Evolutionary conservation across 2,113 vertebrate species (phyloP), one percentile per base, ranked within the genome.

Genomic region (Colistium nudipinnis): DNA sequence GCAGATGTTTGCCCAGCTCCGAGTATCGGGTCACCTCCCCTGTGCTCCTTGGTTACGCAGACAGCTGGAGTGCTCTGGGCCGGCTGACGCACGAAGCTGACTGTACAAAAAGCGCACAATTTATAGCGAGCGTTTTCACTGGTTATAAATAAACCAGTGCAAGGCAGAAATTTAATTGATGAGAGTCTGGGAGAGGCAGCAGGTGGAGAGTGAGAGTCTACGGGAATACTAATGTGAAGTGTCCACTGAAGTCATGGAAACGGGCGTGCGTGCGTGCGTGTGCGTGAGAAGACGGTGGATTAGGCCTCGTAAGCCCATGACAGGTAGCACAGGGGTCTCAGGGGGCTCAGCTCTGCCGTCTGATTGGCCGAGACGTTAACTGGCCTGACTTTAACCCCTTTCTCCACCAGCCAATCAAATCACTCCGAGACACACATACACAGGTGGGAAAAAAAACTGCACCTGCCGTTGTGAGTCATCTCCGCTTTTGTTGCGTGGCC

Each of bases 251-350:
- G 10, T 44, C 17, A 44, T 44, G 55, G 41, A 33, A 19, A n/a
- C n/a, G n/a, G n/a, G 54, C 4, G 25, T 31, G 56, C 62, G 41
- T 45, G 6, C 10, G 8, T 31, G 4, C 30, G 8, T 48, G 19
- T 25, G 66, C 27, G 24, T 51, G 33, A n/a, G n/a, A n/a, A n/a
- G 43, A 45, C 19, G 28, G 27, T 52, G 66, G 83, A 87, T 89
- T 87, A 92, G 44, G 45, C 28, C 59, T 30, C 11, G 38, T 88
- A 90, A 93, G 76, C 85, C 82, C 82, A 88, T 91, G 89, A 91
- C 64, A 45, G 47, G 64, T 24, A 70, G 61, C 47, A 57, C 51
- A 45, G 60, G 60, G 74, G 73, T 83, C 74, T 78, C 60, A 64
- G n/a, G n/a, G n/a, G n/a, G 28, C 62, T 68, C 74, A 56, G 43